Evolutionary conservation across 2,113 vertebrate species (phyloP).

Genomic region (Stigmatopora nigra): DNA sequence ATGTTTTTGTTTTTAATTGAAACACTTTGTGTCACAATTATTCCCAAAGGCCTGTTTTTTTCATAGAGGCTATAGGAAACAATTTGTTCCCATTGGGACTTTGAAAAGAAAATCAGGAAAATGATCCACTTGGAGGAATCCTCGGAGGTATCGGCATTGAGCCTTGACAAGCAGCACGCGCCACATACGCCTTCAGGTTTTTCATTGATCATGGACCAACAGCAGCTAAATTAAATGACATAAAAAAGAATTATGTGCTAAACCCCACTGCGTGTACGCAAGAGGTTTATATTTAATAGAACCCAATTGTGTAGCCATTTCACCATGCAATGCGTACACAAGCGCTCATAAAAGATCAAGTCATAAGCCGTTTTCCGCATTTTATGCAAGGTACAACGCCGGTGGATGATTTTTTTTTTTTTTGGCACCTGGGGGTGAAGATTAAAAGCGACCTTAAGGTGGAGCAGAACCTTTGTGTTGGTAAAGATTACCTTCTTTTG

Average conservation of each 20-base stretch:
- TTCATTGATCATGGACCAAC: conserved; percentile 70
- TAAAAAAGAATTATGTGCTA: conserved; percentile 69
- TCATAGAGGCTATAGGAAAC: conserved; percentile 58
- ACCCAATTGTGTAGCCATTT: conserved; percentile 41
- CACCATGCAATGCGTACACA: conserved; percentile 25
- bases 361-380: conserved; percentile 60
- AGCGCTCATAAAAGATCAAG: conserved; percentile 57
- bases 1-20: background rate
- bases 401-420: conserved; percentile 45
- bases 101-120: conserved; percentile 42
- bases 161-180: conserved; percentile 54
- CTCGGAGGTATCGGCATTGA: conserved; percentile 32
- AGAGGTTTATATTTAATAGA: conserved; percentile 37
- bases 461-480: conserved; percentile 57
- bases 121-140: conserved; percentile 39
- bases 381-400: conserved; percentile 55
- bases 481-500: conserved; percentile 50
- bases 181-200: conserved; percentile 64
- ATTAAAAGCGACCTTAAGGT: conserved; percentile 58
- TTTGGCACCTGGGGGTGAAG: conserved; percentile 43
- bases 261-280: conserved; percentile 29
- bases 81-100: conserved; percentile 40
- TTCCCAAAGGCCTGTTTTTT: conserved; percentile 37
- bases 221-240: conserved; percentile 68
- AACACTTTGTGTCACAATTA: background rate